Evolutionary conservation across 2,113 vertebrate genomes (phyloP).

Genomic region (Orycteropus afer): DNA sequence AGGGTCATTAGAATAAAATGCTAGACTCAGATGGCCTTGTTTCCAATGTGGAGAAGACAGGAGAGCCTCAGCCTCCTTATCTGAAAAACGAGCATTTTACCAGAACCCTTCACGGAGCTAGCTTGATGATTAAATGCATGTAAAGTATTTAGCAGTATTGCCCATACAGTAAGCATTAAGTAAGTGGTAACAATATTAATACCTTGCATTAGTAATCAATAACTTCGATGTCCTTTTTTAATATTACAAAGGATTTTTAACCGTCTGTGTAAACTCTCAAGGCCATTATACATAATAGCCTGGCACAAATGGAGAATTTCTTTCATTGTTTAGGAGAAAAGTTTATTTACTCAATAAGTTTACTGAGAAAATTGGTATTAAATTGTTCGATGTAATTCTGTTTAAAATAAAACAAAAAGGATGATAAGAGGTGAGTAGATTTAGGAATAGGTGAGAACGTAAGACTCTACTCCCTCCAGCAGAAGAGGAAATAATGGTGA

Average conservation of each 20-base stretch:
- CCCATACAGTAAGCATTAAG: not conserved
- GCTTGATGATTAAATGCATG: too few relatives aligned
- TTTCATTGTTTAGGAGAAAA: conserved; percentile 14
- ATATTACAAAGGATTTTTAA: conserved; percentile 3
- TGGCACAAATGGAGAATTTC: not conserved
- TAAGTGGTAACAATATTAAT: not conserved
- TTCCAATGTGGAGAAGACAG: not conserved
- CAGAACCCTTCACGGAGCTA: not conserved
- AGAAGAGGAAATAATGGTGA: not conserved
- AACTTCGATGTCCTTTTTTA: not conserved
- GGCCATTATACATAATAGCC: not conserved
- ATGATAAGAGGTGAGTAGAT: not conserved
- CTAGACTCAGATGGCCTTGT: not conserved
- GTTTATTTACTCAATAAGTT: not conserved
- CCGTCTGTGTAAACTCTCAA: not conserved
- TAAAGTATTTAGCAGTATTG: not conserved
- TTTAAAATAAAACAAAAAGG: not conserved
- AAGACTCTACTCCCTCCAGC: not conserved
- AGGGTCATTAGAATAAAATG: not conserved
- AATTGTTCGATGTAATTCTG: not conserved
- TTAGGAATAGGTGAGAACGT: not conserved
- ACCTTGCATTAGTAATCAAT: not conserved
- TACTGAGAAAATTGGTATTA: not conserved
- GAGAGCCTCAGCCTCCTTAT: not conserved
- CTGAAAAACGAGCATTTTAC: not conserved